Evolutionary conservation across 2,113 vertebrate species (phyloP).

Genomic region (Chaetops frenatus): DNA sequence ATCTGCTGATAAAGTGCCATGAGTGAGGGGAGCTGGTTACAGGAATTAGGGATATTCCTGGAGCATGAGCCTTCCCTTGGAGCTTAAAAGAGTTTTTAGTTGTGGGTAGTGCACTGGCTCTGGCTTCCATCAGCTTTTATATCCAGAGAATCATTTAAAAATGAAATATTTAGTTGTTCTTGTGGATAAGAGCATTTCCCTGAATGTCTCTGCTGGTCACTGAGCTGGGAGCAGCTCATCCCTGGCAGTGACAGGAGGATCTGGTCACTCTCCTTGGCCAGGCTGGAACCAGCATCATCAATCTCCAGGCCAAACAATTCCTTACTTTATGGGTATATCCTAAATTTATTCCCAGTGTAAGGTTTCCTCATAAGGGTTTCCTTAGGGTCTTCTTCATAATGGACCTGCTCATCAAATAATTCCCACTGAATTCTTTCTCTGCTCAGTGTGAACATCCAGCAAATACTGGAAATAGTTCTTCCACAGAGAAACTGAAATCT

Average conservation of each 20-base stretch:
- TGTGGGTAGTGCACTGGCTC: neutral
- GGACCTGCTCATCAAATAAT: neutral
- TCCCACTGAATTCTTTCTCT: neutral
- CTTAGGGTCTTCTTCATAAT: neutral
- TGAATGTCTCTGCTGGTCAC: neutral
- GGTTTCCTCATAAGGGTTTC: neutral
- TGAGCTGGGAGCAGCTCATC: neutral
- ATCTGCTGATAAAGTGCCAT: neutral
- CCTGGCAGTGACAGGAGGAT: neutral
- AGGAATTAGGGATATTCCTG: neutral
- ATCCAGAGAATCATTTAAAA: neutral
- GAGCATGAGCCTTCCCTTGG: neutral
- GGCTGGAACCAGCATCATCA: neutral
- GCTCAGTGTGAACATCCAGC: neutral
- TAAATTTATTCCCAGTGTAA: neutral
- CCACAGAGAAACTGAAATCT: neutral
- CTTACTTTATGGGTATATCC: neutral
- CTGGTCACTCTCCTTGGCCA: neutral
- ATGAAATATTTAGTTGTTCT: neutral
- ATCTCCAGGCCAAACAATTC: neutral
- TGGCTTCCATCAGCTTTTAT: neutral
- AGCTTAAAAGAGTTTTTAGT: neutral
- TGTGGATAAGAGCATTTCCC: neutral
- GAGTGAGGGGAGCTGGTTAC: neutral
- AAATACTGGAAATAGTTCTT: neutral